Conservation (phyloP, 2,113 vertebrate species). For the Athene noctua region DNA sequence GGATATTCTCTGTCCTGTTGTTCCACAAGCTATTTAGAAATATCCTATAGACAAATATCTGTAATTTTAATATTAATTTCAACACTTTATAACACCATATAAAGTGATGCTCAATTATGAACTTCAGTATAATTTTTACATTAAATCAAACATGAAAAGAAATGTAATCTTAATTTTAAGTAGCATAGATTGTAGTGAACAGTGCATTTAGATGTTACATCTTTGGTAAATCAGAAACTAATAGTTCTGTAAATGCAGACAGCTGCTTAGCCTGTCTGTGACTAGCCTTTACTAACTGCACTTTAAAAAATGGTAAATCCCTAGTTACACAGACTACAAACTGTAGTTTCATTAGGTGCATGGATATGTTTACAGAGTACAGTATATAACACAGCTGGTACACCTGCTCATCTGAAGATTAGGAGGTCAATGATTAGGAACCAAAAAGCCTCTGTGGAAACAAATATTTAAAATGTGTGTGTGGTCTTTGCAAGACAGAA, state of each 20-base stretch:
- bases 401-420: neutral
- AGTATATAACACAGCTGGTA: neutral
- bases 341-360: neutral
- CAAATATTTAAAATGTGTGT: neutral
- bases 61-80: neutral
- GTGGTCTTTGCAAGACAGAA: neutral
- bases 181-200: neutral
- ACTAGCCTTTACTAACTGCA: neutral
- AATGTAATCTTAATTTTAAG: neutral
- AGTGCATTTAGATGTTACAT: neutral
- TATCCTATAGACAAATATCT: neutral
- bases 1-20: neutral
- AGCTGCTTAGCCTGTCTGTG: neutral
- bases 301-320: neutral
- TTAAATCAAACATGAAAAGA: neutral
- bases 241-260: neutral
- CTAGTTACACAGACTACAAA: neutral
- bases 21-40: neutral
- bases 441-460: neutral
- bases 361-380: neutral
- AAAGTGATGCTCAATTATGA: neutral
- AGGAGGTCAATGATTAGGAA: neutral
- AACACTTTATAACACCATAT: neutral
- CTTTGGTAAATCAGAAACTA: neutral
- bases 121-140: neutral